A percentile compares a stretch with the other conserved stretches of the same genome.
Evolutionary conservation across 2,888 invertebrate species (phyloP).

Genomic region (Drosophila paucipuncta): DNA sequence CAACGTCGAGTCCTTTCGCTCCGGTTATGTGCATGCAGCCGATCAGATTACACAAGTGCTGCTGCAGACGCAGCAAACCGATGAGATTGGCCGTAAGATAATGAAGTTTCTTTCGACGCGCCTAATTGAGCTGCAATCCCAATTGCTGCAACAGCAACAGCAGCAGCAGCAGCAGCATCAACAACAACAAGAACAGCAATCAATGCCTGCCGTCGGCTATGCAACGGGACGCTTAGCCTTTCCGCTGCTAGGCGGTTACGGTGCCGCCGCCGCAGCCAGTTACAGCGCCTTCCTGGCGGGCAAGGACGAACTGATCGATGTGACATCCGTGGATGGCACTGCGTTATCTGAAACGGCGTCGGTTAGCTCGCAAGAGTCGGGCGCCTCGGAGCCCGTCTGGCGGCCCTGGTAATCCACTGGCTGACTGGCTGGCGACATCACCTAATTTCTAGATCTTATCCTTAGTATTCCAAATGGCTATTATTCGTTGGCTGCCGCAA

Average conservation of each 20-base stretch:
- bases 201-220: slow-evolving; percentile 42
- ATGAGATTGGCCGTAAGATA: slow-evolving; percentile 87
- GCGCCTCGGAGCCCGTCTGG: slow-evolving; percentile 79
- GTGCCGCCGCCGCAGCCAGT: slow-evolving; percentile 61
- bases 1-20: slow-evolving; percentile 93
- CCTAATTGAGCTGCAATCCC: slow-evolving; percentile 87
- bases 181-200: slow-evolving; percentile 48
- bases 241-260: slow-evolving; percentile 58
- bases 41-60: slow-evolving; percentile 95
- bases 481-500: slow-evolving; percentile 51
- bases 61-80: slow-evolving; percentile 89
- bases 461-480: slow-evolving; percentile 71
- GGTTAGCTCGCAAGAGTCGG: slow-evolving; percentile 77
- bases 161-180: slow-evolving; percentile 64
- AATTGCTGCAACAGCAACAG: slow-evolving; percentile 69
- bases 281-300: slow-evolving; percentile 65
- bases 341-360: slow-evolving; percentile 78
- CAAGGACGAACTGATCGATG: slow-evolving; percentile 80
- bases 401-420: slow-evolving; percentile 77
- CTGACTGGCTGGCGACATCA: slow-evolving; percentile 34
- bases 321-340: slow-evolving; percentile 78
- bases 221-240: slow-evolving; percentile 49
- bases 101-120: slow-evolving; percentile 96
- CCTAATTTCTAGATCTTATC: slow-evolving; percentile 67
- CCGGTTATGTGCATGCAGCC: slow-evolving; percentile 95